These are phyloP conservation scores for Tauraco erythrolophus DNA, from an alignment of 2,113 vertebrate genomes.

Conservation along the genomic window DNA sequence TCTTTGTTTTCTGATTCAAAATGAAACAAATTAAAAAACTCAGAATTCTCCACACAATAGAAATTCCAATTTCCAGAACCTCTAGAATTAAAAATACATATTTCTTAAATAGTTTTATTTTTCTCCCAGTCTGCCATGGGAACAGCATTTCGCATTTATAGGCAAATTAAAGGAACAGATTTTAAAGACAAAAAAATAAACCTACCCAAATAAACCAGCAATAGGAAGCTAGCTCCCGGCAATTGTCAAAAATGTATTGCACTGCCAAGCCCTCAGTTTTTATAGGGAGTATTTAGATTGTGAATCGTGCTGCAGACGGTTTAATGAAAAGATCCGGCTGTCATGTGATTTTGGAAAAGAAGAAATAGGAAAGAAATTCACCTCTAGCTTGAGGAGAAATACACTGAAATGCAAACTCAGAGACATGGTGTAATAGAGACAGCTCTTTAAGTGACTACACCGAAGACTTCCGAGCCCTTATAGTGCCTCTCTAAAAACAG, in stretches of 20 bases:
- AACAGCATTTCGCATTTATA: conserved; percentile 3
- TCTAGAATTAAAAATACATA: neutral
- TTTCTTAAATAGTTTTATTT: neutral
- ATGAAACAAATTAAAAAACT: neutral
- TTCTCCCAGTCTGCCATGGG: neutral
- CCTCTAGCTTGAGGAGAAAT: neutral
- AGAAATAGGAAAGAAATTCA: neutral
- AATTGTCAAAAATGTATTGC: neutral
- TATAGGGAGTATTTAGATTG: conserved; percentile 22
- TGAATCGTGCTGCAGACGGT: neutral
- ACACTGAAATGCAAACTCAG: neutral
- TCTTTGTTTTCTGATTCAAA: neutral
- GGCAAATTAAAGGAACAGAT: conserved; percentile 7
- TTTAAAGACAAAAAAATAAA: conserved; percentile 39
- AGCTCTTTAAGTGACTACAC: neutral
- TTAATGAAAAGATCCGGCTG: conserved; percentile 45
- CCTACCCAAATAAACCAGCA: conserved; percentile 32
- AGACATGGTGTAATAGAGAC: neutral
- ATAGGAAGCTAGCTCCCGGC: conserved; percentile 15
- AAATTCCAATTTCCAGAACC: neutral
- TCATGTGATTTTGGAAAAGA: conserved; percentile 14
- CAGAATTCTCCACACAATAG: neutral
- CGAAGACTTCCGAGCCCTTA: neutral
- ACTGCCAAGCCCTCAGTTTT: conserved; percentile 31
- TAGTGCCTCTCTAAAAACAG: neutral